Evolutionary conservation across 2,113 vertebrate genomes (phyloP), one percentile per base, ranked within the genome.

Genomic region (Chrysochloris asiatica): DNA sequence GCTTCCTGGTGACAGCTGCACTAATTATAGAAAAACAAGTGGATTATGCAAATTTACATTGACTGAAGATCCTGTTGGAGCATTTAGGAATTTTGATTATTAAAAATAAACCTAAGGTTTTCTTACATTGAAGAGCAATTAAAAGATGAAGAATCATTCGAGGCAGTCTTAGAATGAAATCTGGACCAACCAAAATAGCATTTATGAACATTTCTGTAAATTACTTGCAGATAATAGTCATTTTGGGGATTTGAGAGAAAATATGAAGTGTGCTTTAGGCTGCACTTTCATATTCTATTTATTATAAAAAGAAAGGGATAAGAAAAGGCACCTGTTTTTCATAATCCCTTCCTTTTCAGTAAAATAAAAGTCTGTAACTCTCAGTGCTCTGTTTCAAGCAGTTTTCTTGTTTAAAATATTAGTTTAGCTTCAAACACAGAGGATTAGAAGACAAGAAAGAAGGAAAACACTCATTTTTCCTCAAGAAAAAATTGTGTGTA

Each of bases 1-100:
- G 86, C 83, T 95, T 92, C 92, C 90, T 95, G 77, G 90, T 90
- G 92, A 95, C 95, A 59, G 76, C 86, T 67, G 47, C 24, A 54
- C 93, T 93, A 94, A 95, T 90, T 95, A 95, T 89, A 95, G 95
- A 93, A 90, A 88, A 93, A 89, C 91, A 90, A 80, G 77, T 71
- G 76, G 92, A 86, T 94, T 96, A 93, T 84, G 90, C 80, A 96
- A 96, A 96, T 96, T 94, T 91, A 94, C 90, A 84, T 69, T 63
- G 85, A 93, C 90, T 82, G 88, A 94, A 47, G 85, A 93, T 86
- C 76, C 54, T 88, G 76, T 80, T 92, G 88, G 59, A 93, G 41
- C 73, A 69, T 47, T 93, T 77, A 81, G 73, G 72, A 95, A 82
- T 89, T 95, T 59, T 86, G 79, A 86, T 86, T 61, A 92, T 90